phyloP scores from a whole-genome alignment of 92 coral and sea anemone species.

The Zoanthus gigantus region DNA sequence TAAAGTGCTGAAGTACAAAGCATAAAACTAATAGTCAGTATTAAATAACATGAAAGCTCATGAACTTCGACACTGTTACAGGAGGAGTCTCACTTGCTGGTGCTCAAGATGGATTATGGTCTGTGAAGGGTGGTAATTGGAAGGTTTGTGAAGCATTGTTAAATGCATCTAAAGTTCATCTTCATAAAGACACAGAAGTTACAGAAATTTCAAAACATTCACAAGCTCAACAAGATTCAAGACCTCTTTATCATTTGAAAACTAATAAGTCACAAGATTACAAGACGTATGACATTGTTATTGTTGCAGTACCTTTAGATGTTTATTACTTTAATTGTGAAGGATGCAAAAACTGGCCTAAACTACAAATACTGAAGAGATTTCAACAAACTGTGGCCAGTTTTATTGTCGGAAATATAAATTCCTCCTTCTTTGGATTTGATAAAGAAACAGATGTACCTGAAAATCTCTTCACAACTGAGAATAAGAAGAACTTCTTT shows the following conservation, averaged over 20 bases:
- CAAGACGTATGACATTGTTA: slow-evolving; percentile 81
- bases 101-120: slow-evolving; percentile 89
- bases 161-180: slow-evolving; percentile 66
- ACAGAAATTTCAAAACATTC: slow-evolving; percentile 65
- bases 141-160: slow-evolving; percentile 89
- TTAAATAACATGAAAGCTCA: no score
- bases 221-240: background rate
- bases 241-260: slow-evolving; percentile 70
- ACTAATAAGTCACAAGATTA: slow-evolving; percentile 49
- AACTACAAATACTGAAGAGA: slow-evolving; percentile 56
- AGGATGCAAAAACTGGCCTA: slow-evolving; percentile 89
- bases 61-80: slow-evolving; percentile 28
- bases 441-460: slow-evolving; percentile 63
- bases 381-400: slow-evolving; percentile 96
- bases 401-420: slow-evolving; percentile 74
- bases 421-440: slow-evolving; percentile 74
- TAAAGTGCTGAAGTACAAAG: no score
- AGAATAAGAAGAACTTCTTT: slow-evolving; percentile 82
- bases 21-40: no score
- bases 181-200: slow-evolving; percentile 76
- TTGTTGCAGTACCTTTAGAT: slow-evolving; percentile 89
- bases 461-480: slow-evolving; percentile 79
- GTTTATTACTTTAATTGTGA: slow-evolving; percentile 76
- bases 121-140: slow-evolving; percentile 96
- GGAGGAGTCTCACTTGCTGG: slow-evolving; percentile 97